Evolutionary conservation across 2,888 invertebrate genomes (phyloP), one percentile per base, ranked within the genome.

Genomic region (Caenorhabditis virilis): DNA sequence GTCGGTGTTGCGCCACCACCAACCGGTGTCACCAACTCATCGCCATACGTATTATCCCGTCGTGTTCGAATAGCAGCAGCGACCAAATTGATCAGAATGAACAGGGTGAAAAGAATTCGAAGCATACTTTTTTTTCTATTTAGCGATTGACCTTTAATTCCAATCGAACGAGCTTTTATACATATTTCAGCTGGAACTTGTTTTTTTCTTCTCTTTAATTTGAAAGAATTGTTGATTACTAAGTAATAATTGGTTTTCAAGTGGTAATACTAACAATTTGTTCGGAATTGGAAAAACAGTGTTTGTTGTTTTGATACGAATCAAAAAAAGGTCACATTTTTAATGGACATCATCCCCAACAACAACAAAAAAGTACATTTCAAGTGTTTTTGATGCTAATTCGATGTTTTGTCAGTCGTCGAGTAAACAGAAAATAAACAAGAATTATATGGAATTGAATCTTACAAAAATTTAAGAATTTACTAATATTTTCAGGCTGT

Each of bases 21-120:
- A 4, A 56, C 62, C 0, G 72, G 68, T 15, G 63, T 61, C 15
- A 65, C 61, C 11, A 61, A 49, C 41, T 72, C 72, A 39, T 72
- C 72, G 48, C 69, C 72, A 43, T 72, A 72, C 9, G 60, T 51
- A 52, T 66, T 66, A 33, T 57, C 61, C n/a, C 65, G 49, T 47
- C 56, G 38, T 33, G 25, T 52, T 26, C 56, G 36, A 43, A 15
- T n/a, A 15, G 36, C 36, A n/a, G n/a, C 11, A 5, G n/a, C 36
- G 16, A 36, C 36, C 5, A 9, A 7, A n/a, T 13, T n/a, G 36
- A 36, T 7, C 11, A 36, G 16, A 36, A 36, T 7, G 36, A 36
- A n/a, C 5, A 36, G 36, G n/a, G n/a, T 36, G n/a, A n/a, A n/a
- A n/a, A n/a, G n/a, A n/a, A n/a, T n/a, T n/a, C n/a, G n/a, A n/a